A percentile compares a stretch with the other conserved stretches of the same genome.
phyloP scores from a whole-genome alignment of 2,888 invertebrate genomes.

The Ypsolopha scabrella region DNA sequence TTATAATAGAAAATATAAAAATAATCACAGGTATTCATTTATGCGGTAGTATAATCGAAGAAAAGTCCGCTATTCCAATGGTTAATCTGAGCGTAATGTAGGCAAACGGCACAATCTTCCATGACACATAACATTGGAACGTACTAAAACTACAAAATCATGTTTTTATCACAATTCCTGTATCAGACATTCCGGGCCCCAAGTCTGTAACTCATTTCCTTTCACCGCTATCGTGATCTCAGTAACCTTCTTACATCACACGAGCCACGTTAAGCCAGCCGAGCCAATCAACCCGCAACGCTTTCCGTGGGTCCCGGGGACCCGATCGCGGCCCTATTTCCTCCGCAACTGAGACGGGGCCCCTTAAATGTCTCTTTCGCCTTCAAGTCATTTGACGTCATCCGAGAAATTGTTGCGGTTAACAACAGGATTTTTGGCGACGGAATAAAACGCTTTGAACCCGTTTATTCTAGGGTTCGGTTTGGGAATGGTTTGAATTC shows the following conservation, averaged over 20 bases:
- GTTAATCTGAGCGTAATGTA: too few relatives aligned
- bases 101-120: too few relatives aligned
- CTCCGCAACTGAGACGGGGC: conserved; percentile 8
- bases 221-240: neutral
- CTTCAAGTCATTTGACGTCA: conserved; percentile 45
- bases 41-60: too few relatives aligned
- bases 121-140: too few relatives aligned
- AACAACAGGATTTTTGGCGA: conserved; percentile 37
- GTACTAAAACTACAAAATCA: too few relatives aligned
- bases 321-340: conserved; percentile 46
- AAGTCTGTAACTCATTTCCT: neutral
- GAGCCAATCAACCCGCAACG: conserved; percentile 62
- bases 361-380: conserved; percentile 16
- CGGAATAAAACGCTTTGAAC: conserved; percentile 48
- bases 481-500: too few relatives aligned
- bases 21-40: too few relatives aligned
- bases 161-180: too few relatives aligned
- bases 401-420: conserved; percentile 37
- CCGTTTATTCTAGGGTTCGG: too few relatives aligned
- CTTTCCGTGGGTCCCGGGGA: conserved; percentile 43
- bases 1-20: too few relatives aligned
- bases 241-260: neutral
- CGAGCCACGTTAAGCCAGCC: conserved; percentile 24
- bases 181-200: too few relatives aligned
- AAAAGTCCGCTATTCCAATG: too few relatives aligned